Percentiles rank a stretch among this genome's conserved stretches.
Conservation (phyloP, 2,113 vertebrate species). For the Monopterus albus region DNA sequence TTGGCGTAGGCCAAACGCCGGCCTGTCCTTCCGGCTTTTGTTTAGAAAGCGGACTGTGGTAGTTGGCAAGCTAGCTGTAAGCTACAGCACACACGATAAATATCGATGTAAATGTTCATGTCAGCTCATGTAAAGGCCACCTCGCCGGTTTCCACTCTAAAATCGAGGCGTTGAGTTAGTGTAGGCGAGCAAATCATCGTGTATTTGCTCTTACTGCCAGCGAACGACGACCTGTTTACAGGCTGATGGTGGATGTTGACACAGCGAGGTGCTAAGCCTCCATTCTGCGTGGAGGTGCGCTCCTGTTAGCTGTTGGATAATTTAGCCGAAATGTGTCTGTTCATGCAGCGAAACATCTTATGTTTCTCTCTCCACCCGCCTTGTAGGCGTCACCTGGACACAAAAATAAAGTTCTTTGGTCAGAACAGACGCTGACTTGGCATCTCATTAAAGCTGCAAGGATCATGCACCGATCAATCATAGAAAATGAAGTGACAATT, state of each 20-base stretch:
- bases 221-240: neutral
- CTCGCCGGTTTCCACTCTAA: rapidly evolving
- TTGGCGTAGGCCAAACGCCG: too few species aligned
- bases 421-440: too few species aligned
- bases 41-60: neutral
- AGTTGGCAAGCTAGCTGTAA: neutral
- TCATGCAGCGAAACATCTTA: too few species aligned
- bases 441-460: too few species aligned
- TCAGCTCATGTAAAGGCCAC: neutral
- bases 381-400: too few species aligned
- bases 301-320: neutral
- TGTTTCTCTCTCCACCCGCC: too few species aligned
- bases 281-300: neutral
- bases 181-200: rapidly evolving
- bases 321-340: neutral
- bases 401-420: too few species aligned
- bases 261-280: constrained; percentile 24
- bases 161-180: rapidly evolving
- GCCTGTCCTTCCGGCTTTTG: constrained; percentile 38
- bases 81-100: neutral
- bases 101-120: neutral
- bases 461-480: too few species aligned
- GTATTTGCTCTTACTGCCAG: neutral
- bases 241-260: constrained; percentile 6
- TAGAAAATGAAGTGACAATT: too few species aligned